Evolutionary conservation across 1,140 invertebrate genomes (phyloP), one percentile per base, ranked within the genome.

Genomic region (Aphaenogaster rudis): DNA sequence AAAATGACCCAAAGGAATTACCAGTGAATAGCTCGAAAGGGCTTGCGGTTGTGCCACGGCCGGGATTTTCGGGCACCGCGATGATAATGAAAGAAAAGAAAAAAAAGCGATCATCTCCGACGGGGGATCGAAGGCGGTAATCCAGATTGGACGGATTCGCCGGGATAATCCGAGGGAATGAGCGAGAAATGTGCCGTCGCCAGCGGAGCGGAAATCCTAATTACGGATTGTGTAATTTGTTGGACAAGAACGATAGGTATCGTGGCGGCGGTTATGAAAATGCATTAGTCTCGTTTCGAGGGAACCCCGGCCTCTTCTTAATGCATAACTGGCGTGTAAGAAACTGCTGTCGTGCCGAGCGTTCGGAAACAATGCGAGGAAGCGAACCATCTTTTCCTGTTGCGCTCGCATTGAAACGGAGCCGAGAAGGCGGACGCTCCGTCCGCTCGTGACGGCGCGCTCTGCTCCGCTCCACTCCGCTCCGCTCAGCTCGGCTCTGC

Each of bases 351-450:
- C 69, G 80, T 84, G 80, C 54, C 69, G 80, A 74, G 77, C 82
- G 78, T 86, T 87, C 89, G 86, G 90, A 92, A 91, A 92, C 92
- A 92, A 92, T 92, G 90, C 86, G 81, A 92, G 92, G 92, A 92
- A 92, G 88, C 90, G 88, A 92, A 90, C 90, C 92, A 92, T 92
- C 90, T 91, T 92, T 92, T 92, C 88, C 92, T 92, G 90, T 78
- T 89, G 79, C 74, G 69, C 72, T 72, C 59, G 67, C 78, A 54
- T 82, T 82, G 81, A 86, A 88, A 80, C 85, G 88, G 33, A 90
- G 80, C 86, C 71, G 80, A 90, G 71, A 78, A 84, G 71, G 82
- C 72, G 74, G 21, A 13, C 28, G 52, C 80, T 84, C 64, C 80
- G 86, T 87, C 76, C 76, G 86, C 61, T 54, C 67, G 74, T 76